Percentiles rank a stretch among this genome's conserved stretches.
These are phyloP conservation scores for Chiridota heheva DNA, from an alignment of 35 echinoderm and acorn worm species.

Conservation along the genomic window DNA sequence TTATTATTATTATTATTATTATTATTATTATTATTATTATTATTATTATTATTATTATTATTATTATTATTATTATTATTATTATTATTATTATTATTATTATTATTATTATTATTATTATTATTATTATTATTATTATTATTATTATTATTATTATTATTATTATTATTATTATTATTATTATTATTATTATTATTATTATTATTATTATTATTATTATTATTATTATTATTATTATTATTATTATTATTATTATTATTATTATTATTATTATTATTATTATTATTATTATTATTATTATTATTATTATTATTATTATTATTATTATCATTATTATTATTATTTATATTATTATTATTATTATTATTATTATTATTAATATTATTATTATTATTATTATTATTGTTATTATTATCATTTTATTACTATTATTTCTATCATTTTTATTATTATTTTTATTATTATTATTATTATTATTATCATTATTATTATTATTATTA, in stretches of 20 bases:
- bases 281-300: not conserved
- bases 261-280: not conserved
- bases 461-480: not conserved
- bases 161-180: not conserved
- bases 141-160: not conserved
- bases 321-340: not conserved
- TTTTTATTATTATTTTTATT: not conserved
- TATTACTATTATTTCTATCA: slow-evolving; percentile 27
- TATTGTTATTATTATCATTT: slow-evolving; percentile 25
- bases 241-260: not conserved
- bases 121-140: not conserved
- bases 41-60: no score
- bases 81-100: no score
- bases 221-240: not conserved
- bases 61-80: no score
- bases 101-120: not conserved
- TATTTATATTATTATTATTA: not conserved
- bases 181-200: not conserved
- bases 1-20: no score
- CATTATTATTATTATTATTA: not conserved
- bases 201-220: not conserved
- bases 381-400: slow-evolving; percentile 31
- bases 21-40: no score
- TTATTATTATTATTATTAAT: not conserved
- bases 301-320: not conserved